phyloP scores from a whole-genome alignment of 2,888 invertebrate genomes.

The Arrhopalites spinosus region DNA sequence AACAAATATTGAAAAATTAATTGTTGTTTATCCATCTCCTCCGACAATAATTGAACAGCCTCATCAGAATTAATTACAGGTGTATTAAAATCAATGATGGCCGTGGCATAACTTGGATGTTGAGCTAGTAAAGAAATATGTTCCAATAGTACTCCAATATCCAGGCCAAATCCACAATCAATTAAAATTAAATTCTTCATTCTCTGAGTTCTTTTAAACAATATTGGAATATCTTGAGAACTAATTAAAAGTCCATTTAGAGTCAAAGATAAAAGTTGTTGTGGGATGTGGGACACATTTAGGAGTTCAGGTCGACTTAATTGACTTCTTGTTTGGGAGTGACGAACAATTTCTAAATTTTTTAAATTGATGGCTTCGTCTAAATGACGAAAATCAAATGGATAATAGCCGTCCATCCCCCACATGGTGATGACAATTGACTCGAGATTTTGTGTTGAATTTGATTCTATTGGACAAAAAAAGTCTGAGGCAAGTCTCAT shows the following conservation, averaged over 20 bases:
- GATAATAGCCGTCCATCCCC: conserved; percentile 26
- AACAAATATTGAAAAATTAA: conserved; percentile 22
- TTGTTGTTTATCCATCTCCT: conserved; percentile 21
- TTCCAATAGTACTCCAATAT: conserved; percentile 18
- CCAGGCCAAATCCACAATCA: conserved; percentile 27
- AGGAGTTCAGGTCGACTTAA: conserved; percentile 17
- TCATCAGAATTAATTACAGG: conserved; percentile 4
- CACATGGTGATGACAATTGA: conserved; percentile 16
- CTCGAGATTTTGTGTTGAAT: neutral
- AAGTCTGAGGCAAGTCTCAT: conserved; percentile 17
- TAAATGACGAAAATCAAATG: conserved; percentile 28
- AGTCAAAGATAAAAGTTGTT: conserved; percentile 1
- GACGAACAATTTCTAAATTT: conserved; percentile 26
- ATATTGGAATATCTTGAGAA: conserved; percentile 12
- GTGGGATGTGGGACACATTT: conserved; percentile 17
- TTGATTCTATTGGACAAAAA: conserved; percentile 23
- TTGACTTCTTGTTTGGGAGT: conserved; percentile 17
- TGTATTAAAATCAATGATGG: conserved; percentile 26
- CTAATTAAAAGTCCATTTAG: conserved; percentile 23
- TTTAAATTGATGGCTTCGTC: conserved; percentile 1
- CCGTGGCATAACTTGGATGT: conserved; percentile 18
- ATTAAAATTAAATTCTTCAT: conserved; percentile 18
- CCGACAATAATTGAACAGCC: neutral
- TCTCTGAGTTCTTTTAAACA: neutral
- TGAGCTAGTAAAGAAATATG: conserved; percentile 5